phyloP scores from a whole-genome alignment of 2,113 vertebrate species.

The Calyptommatus sinebrachiatus region DNA sequence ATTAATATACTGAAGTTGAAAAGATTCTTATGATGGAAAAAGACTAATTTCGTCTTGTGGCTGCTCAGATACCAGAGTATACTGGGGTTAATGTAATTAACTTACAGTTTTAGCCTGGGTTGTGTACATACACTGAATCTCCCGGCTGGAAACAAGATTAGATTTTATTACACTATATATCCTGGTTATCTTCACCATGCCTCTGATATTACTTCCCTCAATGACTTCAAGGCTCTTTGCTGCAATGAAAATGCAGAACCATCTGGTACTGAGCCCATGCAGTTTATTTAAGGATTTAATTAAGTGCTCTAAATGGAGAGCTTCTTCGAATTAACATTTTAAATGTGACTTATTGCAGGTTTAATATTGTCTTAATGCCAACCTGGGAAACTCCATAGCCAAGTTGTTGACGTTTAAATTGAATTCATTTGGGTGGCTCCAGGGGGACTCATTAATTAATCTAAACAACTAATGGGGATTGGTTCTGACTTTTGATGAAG shows the following conservation, averaged over 20 bases:
- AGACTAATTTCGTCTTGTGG: constrained; percentile 76
- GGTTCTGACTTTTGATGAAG: constrained; percentile 85
- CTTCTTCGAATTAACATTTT: constrained; percentile 84
- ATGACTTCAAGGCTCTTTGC: constrained; percentile 68
- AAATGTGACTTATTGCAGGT: constrained; percentile 87
- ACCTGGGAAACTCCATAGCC: constrained; percentile 78
- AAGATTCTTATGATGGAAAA: constrained; percentile 77
- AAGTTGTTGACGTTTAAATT: constrained; percentile 81
- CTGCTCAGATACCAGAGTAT: constrained; percentile 73
- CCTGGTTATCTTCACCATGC: constrained; percentile 76
- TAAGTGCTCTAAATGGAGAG: constrained; percentile 83
- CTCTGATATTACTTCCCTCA: constrained; percentile 72
- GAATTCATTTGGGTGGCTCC: constrained; percentile 81
- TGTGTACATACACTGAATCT: constrained; percentile 80
- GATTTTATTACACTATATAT: constrained; percentile 80
- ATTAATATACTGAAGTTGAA: constrained; percentile 80
- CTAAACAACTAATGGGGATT: constrained; percentile 82
- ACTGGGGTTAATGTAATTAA: constrained; percentile 80
- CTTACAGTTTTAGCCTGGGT: constrained; percentile 74
- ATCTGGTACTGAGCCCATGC: constrained; percentile 78
- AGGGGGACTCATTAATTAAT: constrained; percentile 83
- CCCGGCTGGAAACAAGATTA: constrained; percentile 78
- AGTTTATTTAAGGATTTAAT: constrained; percentile 91
- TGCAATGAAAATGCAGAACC: constrained; percentile 72
- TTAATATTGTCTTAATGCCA: constrained; percentile 80